Percentiles rank a stretch among this genome's conserved stretches.
Evolutionary conservation across 2,888 invertebrate species (phyloP).

Genomic region (Glaucopsyche alexis): DNA sequence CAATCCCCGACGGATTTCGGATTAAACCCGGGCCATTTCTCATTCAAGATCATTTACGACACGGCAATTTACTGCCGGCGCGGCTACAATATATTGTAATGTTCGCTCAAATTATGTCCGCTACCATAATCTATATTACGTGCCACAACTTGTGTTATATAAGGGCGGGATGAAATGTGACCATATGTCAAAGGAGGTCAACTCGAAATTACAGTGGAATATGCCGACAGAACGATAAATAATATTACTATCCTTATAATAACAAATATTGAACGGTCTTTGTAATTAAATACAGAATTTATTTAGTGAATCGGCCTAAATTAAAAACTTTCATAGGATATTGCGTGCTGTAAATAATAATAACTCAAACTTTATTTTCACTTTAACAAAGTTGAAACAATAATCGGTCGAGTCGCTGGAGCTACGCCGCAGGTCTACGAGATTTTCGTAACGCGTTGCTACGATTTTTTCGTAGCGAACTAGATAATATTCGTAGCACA

Average conservation of each 20-base stretch:
- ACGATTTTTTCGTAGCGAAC: not conserved
- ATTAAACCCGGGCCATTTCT: constrained; percentile 56
- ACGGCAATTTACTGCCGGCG: constrained; percentile 41
- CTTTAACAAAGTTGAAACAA: not conserved
- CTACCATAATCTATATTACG: not conserved
- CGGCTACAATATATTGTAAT: constrained; percentile 33
- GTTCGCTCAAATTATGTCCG: constrained; percentile 17
- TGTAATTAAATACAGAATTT: too few relatives aligned
- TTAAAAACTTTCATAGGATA: not conserved
- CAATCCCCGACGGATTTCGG: constrained; percentile 53
- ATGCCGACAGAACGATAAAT: too few relatives aligned
- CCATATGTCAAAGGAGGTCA: not conserved
- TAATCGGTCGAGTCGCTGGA: too few relatives aligned
- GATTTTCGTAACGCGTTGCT: not conserved
- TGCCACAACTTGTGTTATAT: not conserved
- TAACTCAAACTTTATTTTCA: not conserved
- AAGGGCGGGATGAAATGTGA: not conserved
- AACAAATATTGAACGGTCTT: not conserved
- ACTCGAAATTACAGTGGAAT: not conserved
- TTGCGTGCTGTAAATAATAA: not conserved
- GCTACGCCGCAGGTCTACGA: not conserved
- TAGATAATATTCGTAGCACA: not conserved
- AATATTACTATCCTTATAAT: too few relatives aligned
- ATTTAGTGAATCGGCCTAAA: not conserved
- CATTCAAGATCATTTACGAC: constrained; percentile 55